Conservation (phyloP, 2,888 invertebrate genomes). For the Macrophya alboannulata region DNA sequence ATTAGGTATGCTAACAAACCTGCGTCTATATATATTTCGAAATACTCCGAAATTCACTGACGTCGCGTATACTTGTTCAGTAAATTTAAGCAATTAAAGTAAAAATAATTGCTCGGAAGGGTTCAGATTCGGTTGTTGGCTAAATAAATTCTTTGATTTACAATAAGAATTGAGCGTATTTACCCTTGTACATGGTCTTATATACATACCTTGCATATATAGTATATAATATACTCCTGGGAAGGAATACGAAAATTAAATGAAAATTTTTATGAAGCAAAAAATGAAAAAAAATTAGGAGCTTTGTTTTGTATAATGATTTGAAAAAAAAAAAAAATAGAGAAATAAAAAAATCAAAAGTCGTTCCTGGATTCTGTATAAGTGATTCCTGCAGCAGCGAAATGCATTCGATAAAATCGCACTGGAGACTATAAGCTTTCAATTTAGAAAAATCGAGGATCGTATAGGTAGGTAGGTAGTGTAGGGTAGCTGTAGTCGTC, state of each 20-base stretch:
- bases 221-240: too few relatives aligned
- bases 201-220: not conserved
- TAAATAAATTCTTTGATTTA: slow-evolving; percentile 12
- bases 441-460: slow-evolving; percentile 16
- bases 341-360: too few relatives aligned
- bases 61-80: slow-evolving; percentile 21
- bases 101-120: slow-evolving; percentile 39
- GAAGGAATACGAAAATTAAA: too few relatives aligned
- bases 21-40: slow-evolving; percentile 40
- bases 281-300: too few relatives aligned
- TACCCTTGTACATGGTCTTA: not conserved
- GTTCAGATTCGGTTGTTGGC: slow-evolving; percentile 8
- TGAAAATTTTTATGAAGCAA: too few relatives aligned
- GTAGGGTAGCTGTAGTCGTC: too few relatives aligned
- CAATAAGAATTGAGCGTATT: not conserved
- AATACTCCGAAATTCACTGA: slow-evolving; percentile 5
- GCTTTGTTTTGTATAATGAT: not conserved
- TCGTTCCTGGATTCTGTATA: not conserved
- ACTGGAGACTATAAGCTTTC: not conserved
- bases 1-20: slow-evolving; percentile 42
- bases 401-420: not conserved
- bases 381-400: not conserved
- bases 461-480: not conserved
- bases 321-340: not conserved
- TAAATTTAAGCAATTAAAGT: slow-evolving; percentile 51